phyloP scores from a whole-genome alignment of 2,113 vertebrate genomes.

The Gallinago undulata region DNA sequence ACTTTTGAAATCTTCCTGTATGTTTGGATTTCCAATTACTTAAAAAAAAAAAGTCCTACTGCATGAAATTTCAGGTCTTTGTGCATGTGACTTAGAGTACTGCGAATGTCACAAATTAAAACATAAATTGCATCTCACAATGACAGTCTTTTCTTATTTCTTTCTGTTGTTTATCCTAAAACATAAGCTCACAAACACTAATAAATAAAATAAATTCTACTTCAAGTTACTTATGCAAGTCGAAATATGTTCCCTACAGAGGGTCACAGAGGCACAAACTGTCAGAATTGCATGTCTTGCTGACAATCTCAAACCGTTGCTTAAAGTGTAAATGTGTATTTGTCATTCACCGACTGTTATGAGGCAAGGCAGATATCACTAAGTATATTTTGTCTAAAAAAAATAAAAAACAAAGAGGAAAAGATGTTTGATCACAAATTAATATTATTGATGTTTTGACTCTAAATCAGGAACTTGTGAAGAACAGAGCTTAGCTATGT shows the following conservation, averaged over 20 bases:
- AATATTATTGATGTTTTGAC: neutral
- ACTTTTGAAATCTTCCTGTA: neutral
- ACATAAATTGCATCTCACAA: neutral
- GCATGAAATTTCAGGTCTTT: neutral
- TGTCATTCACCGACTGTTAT: neutral
- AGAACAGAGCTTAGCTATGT: neutral
- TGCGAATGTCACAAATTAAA: neutral
- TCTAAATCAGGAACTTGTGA: neutral
- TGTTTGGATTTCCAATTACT: neutral
- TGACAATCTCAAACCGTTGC: neutral
- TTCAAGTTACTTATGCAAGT: neutral
- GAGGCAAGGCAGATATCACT: neutral
- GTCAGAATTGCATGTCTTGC: neutral
- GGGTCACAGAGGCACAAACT: neutral
- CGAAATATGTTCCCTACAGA: slow-evolving; percentile 32
- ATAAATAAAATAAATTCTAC: slow-evolving; percentile 1
- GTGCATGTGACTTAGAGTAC: neutral
- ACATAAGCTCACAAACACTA: neutral
- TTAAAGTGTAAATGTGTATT: neutral
- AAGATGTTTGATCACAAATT: neutral
- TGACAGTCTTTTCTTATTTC: neutral
- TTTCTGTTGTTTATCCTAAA: neutral
- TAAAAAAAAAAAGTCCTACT: neutral
- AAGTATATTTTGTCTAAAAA: neutral
- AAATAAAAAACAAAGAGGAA: neutral